phyloP scores from a whole-genome alignment of 1,140 invertebrate genomes.

The Trypoxylus dichotomus region DNA sequence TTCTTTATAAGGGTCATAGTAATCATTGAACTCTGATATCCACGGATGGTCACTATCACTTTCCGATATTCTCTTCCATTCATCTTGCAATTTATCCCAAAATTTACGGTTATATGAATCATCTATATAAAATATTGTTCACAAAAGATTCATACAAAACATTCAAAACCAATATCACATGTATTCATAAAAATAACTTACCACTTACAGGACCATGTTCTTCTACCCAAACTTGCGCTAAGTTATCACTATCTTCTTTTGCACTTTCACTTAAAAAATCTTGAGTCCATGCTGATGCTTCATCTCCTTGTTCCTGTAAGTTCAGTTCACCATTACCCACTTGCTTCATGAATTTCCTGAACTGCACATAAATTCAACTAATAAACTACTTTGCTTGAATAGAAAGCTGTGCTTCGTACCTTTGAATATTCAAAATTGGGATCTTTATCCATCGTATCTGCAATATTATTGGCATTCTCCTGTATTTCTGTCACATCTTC shows the following conservation, averaged over 20 bases:
- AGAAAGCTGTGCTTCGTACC: slow-evolving; percentile 47
- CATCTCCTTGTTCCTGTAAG: slow-evolving; percentile 53
- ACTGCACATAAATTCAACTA: slow-evolving; percentile 57
- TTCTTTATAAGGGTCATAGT: slow-evolving; percentile 68
- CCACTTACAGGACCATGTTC: slow-evolving; percentile 34
- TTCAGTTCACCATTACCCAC: slow-evolving; percentile 67
- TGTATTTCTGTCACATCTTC: slow-evolving; percentile 55
- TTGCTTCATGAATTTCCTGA: slow-evolving; percentile 84
- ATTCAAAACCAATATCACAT: too few species aligned
- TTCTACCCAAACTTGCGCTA: slow-evolving; percentile 44
- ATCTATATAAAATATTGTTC: slow-evolving; percentile 41
- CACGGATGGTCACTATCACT: slow-evolving; percentile 64
- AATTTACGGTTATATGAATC: slow-evolving; percentile 65
- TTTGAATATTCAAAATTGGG: slow-evolving; percentile 71
- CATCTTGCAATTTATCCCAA: slow-evolving; percentile 75
- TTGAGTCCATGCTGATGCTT: slow-evolving; percentile 59
- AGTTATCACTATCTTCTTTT: slow-evolving; percentile 40
- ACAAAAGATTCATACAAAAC: too few species aligned
- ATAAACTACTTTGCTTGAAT: neutral
- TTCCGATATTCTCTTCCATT: slow-evolving; percentile 72
- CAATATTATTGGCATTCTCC: slow-evolving; percentile 61
- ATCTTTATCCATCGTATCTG: slow-evolving; percentile 60
- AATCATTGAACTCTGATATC: slow-evolving; percentile 66
- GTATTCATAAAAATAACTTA: slow-evolving; percentile 35
- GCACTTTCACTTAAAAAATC: slow-evolving; percentile 53